Percentiles rank a stretch among this genome's conserved stretches.
These are phyloP conservation scores for Hyposmocoma kahamanoa DNA, from an alignment of 1,140 invertebrate genomes.

Conservation along the genomic window DNA sequence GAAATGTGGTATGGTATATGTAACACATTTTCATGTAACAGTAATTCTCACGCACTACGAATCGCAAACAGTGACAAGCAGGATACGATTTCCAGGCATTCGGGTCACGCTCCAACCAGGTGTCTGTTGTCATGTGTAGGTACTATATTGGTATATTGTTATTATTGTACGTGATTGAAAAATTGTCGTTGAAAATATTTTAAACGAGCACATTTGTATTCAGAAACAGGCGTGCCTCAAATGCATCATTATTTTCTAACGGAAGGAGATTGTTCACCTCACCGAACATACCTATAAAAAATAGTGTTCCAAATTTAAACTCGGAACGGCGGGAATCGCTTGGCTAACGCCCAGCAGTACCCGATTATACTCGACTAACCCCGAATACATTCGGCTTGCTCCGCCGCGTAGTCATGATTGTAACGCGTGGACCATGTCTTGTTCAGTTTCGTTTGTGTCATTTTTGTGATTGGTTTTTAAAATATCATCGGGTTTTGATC, in stretches of 20 bases:
- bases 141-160: too few species aligned
- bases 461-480: conserved; percentile 2
- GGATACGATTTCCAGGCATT: conserved; percentile 43
- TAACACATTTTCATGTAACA: conserved; percentile 42
- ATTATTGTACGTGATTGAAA: too few species aligned
- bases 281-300: conserved; percentile 50
- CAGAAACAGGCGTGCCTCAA: background rate
- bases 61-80: conserved; percentile 40
- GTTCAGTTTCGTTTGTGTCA: conserved; percentile 7
- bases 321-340: conserved; percentile 49
- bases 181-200: too few species aligned
- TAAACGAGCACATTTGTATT: background rate
- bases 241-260: conserved; percentile 23
- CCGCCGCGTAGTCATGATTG: background rate
- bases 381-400: too few species aligned
- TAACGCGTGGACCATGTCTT: conserved; percentile 15
- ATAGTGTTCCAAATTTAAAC: conserved; percentile 66
- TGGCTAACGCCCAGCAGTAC: conserved; percentile 51
- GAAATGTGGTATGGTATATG: conserved; percentile 11
- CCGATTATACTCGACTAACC: conserved; percentile 31
- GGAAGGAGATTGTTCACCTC: conserved; percentile 65
- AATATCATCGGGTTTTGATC: too few species aligned
- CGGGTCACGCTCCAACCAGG: conserved; percentile 31
- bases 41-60: conserved; percentile 37
- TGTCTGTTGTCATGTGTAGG: background rate